Conservation (phyloP, 2,797 vertebrate genomes). For the Eulemur coronatus region DNA sequence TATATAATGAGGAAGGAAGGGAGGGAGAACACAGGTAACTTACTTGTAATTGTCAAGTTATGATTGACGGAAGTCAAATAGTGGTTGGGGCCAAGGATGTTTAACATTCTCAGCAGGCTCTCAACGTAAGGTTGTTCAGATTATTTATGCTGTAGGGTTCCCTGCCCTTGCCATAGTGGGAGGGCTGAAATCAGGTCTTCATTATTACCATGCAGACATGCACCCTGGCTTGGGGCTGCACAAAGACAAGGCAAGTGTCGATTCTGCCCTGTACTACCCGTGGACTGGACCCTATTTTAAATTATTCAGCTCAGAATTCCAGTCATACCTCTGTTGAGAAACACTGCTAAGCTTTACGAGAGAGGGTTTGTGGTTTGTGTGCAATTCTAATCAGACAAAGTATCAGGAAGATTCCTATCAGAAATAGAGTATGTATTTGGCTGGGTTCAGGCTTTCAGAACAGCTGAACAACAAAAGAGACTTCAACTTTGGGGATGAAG, state of each 20-base stretch:
- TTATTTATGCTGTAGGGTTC: not conserved
- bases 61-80: not conserved
- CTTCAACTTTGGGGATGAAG: not conserved
- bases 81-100: not conserved
- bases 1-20: not conserved
- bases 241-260: not conserved
- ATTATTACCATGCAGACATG: not conserved
- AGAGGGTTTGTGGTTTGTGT: not conserved
- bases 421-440: not conserved
- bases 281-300: not conserved
- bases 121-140: no score
- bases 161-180: no score
- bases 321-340: not conserved
- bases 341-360: not conserved
- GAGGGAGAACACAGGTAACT: not conserved
- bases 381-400: not conserved
- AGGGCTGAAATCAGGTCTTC: not conserved
- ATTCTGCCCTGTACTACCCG: not conserved
- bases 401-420: not conserved
- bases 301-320: not conserved
- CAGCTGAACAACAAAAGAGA: not conserved
- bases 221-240: not conserved
- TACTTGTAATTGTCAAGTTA: not conserved
- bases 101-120: not conserved
- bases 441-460: not conserved